Evolutionary conservation across 2,888 invertebrate genomes (phyloP).

Genomic region (Epirrhoe alternata): DNA sequence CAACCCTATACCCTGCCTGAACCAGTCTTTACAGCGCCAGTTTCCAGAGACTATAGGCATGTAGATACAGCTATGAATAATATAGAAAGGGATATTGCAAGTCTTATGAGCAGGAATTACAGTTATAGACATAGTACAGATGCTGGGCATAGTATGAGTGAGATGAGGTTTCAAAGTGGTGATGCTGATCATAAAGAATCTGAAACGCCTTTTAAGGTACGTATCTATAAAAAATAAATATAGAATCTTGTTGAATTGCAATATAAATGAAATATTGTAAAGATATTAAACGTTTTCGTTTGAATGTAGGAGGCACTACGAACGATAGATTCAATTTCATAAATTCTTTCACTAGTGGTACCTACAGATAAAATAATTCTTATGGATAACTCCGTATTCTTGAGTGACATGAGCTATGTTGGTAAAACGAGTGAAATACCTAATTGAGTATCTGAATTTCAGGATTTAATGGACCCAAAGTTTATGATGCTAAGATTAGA

Average conservation of each 20-base stretch:
- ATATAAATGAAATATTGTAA: too few relatives aligned
- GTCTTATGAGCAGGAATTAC: conserved; percentile 66
- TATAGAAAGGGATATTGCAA: conserved; percentile 74
- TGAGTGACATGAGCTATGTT: not conserved
- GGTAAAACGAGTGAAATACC: not conserved
- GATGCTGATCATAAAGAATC: conserved; percentile 51
- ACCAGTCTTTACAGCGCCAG: conserved; percentile 58
- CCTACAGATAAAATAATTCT: not conserved
- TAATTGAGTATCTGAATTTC: conserved; percentile 43
- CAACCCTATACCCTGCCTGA: conserved; percentile 57
- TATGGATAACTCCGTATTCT: not conserved
- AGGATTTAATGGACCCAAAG: conserved; percentile 81
- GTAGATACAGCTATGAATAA: conserved; percentile 63
- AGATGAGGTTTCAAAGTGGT: conserved; percentile 44
- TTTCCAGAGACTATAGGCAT: conserved; percentile 64
- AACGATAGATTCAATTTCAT: too few relatives aligned
- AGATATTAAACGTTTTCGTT: too few relatives aligned
- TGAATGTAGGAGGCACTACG: too few relatives aligned
- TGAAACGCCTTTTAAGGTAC: conserved; percentile 58
- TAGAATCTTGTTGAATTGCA: not conserved
- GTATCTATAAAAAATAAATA: conserved; percentile 7
- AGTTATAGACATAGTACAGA: conserved; percentile 57
- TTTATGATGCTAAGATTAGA: conserved; percentile 80
- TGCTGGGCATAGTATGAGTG: conserved; percentile 41
- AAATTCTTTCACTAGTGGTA: not conserved